Conservation (phyloP, 2,797 vertebrate species). For the Coluber constrictor region DNA sequence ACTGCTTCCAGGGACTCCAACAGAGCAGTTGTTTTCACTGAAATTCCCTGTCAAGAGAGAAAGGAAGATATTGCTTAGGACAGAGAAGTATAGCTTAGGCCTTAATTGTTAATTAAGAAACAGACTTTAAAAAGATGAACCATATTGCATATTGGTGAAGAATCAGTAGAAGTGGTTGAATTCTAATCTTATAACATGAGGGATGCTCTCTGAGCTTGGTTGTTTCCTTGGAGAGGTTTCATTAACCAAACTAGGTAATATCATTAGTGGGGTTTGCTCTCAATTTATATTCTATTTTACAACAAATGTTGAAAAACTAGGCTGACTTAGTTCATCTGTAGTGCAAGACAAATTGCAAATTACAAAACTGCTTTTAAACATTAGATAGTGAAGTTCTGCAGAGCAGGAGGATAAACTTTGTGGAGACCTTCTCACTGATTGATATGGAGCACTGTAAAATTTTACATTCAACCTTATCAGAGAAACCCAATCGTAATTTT, state of each 20-base stretch:
- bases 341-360: background rate
- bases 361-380: background rate
- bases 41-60: background rate
- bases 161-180: background rate
- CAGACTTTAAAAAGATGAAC: background rate
- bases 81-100: background rate
- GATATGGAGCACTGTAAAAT: background rate
- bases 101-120: background rate
- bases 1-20: background rate
- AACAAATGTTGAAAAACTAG: background rate
- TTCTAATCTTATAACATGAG: background rate
- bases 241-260: background rate
- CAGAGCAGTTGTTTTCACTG: background rate
- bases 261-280: background rate
- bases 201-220: background rate
- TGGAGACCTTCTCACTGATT: background rate
- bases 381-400: background rate
- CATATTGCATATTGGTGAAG: background rate
- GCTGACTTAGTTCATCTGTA: background rate
- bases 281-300: background rate
- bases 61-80: background rate
- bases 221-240: background rate
- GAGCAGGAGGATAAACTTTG: background rate
- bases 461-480: background rate
- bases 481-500: background rate